Evolutionary conservation across 2,797 vertebrate species (phyloP).

Genomic region (Ctenosaura bakeri): DNA sequence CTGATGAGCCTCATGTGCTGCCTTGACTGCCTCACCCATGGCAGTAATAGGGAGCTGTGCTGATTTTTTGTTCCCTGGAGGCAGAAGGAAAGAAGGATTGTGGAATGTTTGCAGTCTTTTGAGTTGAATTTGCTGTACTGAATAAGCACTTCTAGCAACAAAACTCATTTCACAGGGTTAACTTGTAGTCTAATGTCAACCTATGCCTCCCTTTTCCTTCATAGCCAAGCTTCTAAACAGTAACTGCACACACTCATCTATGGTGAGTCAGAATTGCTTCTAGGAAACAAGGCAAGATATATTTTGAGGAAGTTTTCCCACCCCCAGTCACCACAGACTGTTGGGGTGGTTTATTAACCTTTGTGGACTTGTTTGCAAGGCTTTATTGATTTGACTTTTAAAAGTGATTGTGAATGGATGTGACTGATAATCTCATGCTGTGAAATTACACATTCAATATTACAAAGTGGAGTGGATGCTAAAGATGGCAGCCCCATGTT

Average conservation of each 20-base stretch:
- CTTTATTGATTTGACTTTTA: background rate
- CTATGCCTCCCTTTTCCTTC: background rate
- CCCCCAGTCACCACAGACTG: background rate
- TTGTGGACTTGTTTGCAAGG: background rate
- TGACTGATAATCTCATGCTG: background rate
- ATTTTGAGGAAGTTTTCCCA: background rate
- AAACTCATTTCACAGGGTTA: too few relatives aligned
- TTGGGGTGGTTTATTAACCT: background rate
- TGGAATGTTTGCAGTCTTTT: background rate
- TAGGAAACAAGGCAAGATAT: background rate
- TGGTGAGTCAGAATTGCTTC: conserved; percentile 11
- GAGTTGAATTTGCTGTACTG: background rate
- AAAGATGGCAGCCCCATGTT: background rate
- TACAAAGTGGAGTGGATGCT: background rate
- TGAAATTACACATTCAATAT: too few relatives aligned
- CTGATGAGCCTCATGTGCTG: background rate
- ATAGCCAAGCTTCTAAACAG: background rate
- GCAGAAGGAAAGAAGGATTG: background rate
- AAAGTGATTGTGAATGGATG: background rate
- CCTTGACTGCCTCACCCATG: too few relatives aligned
- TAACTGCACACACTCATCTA: background rate
- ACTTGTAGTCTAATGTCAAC: background rate
- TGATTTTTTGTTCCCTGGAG: background rate
- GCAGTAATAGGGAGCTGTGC: background rate
- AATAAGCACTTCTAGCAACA: background rate